Evolutionary conservation across 2,888 invertebrate species (phyloP), one percentile per base, ranked within the genome.

Genomic region (Hololepta plana): DNA sequence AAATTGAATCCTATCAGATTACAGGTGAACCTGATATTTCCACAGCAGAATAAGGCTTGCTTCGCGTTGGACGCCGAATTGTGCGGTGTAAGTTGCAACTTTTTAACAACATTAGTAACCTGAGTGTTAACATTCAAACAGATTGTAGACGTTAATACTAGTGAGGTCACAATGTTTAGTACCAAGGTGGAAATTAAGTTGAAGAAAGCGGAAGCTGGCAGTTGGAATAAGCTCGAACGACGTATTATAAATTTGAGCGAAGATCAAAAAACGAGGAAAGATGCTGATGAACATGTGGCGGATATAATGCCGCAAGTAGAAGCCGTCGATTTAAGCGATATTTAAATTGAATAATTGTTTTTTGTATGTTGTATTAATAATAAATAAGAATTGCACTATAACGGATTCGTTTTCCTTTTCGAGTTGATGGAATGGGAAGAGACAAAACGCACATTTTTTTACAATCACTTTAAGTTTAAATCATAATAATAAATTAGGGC

Each of bases 121-220:
- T 23, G 26, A 24, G 28, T 32, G 30, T 26, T 31, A 33, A 43
- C 35, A 55, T 63, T 17, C n/a, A 7, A 17, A 15, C 50, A 91
- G 93, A 62, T 85, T 15, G 64, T 93, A 20, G 67, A 75, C 44
- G 68, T 84, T 2, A 60, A 59, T 20, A 62, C 64, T 27, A 75
- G 82, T 44, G 64, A 59, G 35, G 82, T 73, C 1, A 70, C 70
- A 20, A 80, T 93, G 77, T 60, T 74, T 40, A 76, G 77, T 8
- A 76, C 85, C 8, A 96, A 96, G 65, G 71, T 93, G 15, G 95
- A 96, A 58, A 76, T 96, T 12, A 85, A 77, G 45, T 53, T 96
- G 45, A 75, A 70, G 38, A 96, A 96, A 55, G 74, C 70, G 0
- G 87, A 85, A 43, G 67, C 77, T 1, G 76, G 80, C 2, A 67